Conservation (phyloP, 2,888 invertebrate genomes). For the Erpobdella octoculata region DNA sequence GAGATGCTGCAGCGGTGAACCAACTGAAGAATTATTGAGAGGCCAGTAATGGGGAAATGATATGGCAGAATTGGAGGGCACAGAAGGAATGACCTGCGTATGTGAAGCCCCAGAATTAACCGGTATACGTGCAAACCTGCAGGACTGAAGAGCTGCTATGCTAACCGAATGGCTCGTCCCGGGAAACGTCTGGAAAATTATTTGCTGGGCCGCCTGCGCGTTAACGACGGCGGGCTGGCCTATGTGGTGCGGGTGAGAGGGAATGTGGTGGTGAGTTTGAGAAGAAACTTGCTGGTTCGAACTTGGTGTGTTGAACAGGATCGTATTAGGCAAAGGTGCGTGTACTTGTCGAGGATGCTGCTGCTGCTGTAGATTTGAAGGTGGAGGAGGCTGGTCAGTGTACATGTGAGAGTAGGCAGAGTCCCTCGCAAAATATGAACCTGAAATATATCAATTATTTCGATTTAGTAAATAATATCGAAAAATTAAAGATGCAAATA, state of each 20-base stretch:
- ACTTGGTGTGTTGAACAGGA: slow-evolving; percentile 19
- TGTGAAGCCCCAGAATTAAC: slow-evolving; percentile 13
- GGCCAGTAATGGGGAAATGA: slow-evolving; percentile 23
- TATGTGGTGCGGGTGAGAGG: slow-evolving; percentile 18
- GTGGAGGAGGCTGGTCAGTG: slow-evolving; percentile 32
- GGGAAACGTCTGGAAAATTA: slow-evolving; percentile 31
- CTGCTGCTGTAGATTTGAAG: slow-evolving; percentile 6
- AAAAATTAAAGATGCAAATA: too few species aligned
- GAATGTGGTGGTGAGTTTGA: slow-evolving; percentile 6
- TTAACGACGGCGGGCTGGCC: neutral
- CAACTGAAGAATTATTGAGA: neutral
- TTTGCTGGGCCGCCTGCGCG: slow-evolving; percentile 21
- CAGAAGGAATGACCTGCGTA: neutral
- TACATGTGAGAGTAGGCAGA: slow-evolving; percentile 38
- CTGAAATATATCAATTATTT: too few species aligned
- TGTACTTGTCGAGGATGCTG: slow-evolving; percentile 16
- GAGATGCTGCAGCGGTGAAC: neutral
- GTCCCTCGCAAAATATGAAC: slow-evolving; percentile 38
- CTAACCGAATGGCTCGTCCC: slow-evolving; percentile 31
- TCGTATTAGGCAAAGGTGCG: slow-evolving; percentile 15
- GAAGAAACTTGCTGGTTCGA: neutral
- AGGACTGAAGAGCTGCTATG: slow-evolving; percentile 31
- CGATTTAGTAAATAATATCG: too few species aligned
- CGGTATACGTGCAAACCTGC: slow-evolving; percentile 30
- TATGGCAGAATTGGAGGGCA: slow-evolving; percentile 15